Conservation (phyloP, 2,888 invertebrate genomes). For the Chymomyza caudatula region DNA sequence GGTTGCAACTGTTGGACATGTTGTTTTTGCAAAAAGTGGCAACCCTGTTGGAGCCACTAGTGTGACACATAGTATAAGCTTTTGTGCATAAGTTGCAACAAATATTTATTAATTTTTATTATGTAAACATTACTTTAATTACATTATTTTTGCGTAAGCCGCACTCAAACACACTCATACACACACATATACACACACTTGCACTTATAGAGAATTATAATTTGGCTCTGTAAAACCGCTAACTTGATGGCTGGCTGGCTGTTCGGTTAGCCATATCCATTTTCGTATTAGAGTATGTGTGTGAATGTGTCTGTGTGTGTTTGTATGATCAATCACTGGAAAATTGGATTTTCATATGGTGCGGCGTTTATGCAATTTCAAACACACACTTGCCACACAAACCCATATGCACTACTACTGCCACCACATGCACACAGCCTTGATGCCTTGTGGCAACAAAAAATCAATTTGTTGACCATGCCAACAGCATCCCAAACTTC, state of each 20-base stretch:
- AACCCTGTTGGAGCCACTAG: neutral
- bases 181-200: constrained; percentile 13
- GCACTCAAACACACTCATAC: constrained; percentile 38
- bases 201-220: neutral
- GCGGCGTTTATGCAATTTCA: constrained; percentile 58
- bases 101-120: constrained; percentile 67
- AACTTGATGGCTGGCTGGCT: constrained; percentile 68
- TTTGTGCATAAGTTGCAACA: constrained; percentile 60
- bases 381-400: constrained; percentile 25
- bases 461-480: constrained; percentile 57
- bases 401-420: neutral
- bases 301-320: constrained; percentile 37
- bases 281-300: constrained; percentile 9
- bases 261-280: constrained; percentile 17
- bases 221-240: constrained; percentile 50
- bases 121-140: constrained; percentile 70
- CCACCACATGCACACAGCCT: neutral
- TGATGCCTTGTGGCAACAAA: constrained; percentile 50
- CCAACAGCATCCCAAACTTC: neutral
- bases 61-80: neutral
- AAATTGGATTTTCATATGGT: constrained; percentile 77
- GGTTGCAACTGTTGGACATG: neutral
- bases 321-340: constrained; percentile 78
- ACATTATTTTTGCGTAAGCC: constrained; percentile 66
- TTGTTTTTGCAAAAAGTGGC: constrained; percentile 17